Percentiles rank a stretch among this genome's conserved stretches.
phyloP scores from a whole-genome alignment of 2,797 vertebrate genomes.

The Tapirus indicus region DNA sequence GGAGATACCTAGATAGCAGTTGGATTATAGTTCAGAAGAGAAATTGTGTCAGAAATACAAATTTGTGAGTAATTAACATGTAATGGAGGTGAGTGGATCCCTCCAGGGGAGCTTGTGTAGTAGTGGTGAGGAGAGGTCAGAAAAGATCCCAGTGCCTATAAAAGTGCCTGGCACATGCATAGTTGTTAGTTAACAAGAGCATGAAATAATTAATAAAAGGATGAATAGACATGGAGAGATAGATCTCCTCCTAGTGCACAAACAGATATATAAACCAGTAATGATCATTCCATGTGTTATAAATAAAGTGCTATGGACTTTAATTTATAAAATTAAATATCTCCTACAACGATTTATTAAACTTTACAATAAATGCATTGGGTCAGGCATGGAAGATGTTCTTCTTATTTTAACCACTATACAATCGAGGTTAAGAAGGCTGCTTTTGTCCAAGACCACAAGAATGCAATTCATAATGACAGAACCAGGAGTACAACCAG shows the following conservation, averaged over 20 bases:
- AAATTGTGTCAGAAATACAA: background rate
- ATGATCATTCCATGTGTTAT: background rate
- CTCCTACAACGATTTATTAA: background rate
- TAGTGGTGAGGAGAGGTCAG: background rate
- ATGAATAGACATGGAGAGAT: background rate
- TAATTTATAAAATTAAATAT: background rate
- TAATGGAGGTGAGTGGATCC: background rate
- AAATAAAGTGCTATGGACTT: background rate
- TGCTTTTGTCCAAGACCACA: background rate
- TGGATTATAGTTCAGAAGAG: background rate
- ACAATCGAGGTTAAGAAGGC: background rate
- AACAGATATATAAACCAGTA: background rate
- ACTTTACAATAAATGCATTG: background rate
- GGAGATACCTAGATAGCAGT: background rate
- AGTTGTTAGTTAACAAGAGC: background rate
- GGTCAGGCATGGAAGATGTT: background rate
- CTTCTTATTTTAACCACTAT: background rate
- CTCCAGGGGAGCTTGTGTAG: background rate
- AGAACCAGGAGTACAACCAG: background rate
- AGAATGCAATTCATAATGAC: background rate
- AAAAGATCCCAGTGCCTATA: background rate
- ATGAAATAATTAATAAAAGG: background rate
- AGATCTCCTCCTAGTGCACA: background rate
- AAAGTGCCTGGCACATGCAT: background rate
- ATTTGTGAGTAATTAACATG: background rate